Conservation (phyloP, 2,113 vertebrate genomes). For the Hippotragus niger region DNA sequence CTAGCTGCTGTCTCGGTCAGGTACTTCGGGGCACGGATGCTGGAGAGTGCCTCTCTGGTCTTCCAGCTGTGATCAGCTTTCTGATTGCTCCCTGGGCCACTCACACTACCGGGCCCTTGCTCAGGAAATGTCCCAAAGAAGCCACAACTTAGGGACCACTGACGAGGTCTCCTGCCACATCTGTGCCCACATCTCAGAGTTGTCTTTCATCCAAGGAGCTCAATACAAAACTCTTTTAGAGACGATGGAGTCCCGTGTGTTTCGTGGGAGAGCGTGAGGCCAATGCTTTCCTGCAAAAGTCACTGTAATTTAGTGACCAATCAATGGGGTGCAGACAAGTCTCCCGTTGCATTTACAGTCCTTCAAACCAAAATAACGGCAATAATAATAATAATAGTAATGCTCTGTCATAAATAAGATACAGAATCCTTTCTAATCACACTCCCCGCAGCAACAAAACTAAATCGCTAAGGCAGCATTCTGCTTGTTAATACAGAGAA, state of each 20-base stretch:
- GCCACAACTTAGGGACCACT: neutral
- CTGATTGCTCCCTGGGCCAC: neutral
- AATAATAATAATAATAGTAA: no score
- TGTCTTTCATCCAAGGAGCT: neutral
- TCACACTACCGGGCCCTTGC: neutral
- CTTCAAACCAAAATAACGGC: neutral
- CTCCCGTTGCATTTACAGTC: neutral
- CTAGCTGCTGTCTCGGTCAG: neutral
- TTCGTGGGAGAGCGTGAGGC: accelerated
- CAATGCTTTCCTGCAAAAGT: neutral
- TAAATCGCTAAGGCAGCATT: neutral
- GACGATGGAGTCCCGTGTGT: neutral
- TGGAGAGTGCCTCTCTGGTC: neutral
- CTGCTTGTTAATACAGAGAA: neutral
- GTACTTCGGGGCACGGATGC: neutral
- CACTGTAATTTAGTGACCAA: neutral
- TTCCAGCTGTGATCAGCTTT: neutral
- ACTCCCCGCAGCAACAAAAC: neutral
- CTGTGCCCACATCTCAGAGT: no score
- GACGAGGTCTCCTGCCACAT: neutral
- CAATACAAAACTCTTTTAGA: neutral
- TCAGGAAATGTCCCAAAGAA: neutral
- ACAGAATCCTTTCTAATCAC: neutral
- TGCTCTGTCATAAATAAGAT: neutral
- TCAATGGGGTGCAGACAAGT: neutral